Evolutionary conservation across 2,113 vertebrate species (phyloP).

Genomic region (Xiphias gladius): DNA sequence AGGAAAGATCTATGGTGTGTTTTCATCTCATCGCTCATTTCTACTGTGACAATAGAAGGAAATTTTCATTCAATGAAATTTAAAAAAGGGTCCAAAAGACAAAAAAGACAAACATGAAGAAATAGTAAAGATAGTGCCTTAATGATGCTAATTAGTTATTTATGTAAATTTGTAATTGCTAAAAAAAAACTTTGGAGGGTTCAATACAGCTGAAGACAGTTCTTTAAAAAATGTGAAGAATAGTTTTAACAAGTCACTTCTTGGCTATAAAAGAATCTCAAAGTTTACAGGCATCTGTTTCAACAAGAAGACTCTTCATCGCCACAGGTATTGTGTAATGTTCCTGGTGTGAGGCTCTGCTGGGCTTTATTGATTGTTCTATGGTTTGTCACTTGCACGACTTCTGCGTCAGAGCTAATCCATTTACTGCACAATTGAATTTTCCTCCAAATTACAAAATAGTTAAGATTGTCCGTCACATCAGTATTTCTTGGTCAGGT

Average conservation of each 20-base stretch:
- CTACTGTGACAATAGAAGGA: neutral
- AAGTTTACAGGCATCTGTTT: constrained; percentile 3
- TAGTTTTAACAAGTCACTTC: neutral
- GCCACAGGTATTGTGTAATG: neutral
- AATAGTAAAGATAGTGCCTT: neutral
- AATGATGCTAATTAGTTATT: neutral
- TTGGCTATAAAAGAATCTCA: constrained; percentile 14
- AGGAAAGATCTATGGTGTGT: neutral
- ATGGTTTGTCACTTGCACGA: constrained; percentile 18
- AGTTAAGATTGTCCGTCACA: neutral
- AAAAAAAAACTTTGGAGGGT: too few species aligned
- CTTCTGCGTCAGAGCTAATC: constrained; percentile 33
- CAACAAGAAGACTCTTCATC: constrained; percentile 13
- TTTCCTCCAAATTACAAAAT: constrained; percentile 36
- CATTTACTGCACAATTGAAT: constrained; percentile 49
- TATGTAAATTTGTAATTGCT: neutral
- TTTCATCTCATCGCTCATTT: neutral
- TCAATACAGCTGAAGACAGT: neutral
- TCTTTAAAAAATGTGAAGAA: neutral
- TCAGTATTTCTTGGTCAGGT: neutral
- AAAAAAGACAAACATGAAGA: neutral
- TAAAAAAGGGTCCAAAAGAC: too few species aligned
- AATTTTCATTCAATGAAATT: too few species aligned
- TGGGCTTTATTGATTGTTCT: constrained; percentile 6
- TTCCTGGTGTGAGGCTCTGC: neutral